A percentile compares a stretch with the other conserved stretches of the same genome.
phyloP scores from a whole-genome alignment of 2,888 invertebrate genomes.

The Acleris sparsana region DNA sequence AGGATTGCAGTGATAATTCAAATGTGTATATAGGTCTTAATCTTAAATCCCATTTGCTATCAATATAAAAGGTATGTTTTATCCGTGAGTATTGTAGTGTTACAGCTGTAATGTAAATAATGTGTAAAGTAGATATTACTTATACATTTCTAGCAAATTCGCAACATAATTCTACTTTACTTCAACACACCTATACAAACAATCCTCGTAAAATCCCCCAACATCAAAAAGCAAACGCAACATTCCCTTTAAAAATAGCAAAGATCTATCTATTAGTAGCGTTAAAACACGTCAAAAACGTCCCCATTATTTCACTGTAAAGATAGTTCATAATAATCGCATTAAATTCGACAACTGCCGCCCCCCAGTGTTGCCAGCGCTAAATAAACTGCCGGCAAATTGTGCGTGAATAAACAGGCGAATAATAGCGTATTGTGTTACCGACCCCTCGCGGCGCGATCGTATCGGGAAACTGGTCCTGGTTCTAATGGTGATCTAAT shows the following conservation, averaged over 20 bases:
- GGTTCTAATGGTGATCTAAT: constrained; percentile 30
- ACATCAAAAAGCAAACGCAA: not conserved
- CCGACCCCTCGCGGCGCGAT: constrained; percentile 44
- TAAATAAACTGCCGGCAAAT: constrained; percentile 78
- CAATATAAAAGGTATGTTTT: too few relatives aligned
- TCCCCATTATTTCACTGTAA: constrained; percentile 32
- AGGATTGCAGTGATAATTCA: too few relatives aligned
- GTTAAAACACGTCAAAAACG: constrained; percentile 35
- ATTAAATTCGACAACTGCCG: constrained; percentile 51
- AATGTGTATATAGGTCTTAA: too few relatives aligned
- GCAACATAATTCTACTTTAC: too few relatives aligned
- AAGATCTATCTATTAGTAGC: constrained; percentile 20
- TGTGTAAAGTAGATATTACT: too few relatives aligned
- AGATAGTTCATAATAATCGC: constrained; percentile 55
- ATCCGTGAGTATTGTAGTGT: too few relatives aligned
- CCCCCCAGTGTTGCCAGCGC: constrained; percentile 68
- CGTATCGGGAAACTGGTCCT: constrained; percentile 22
- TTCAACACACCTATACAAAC: too few relatives aligned
- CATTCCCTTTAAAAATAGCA: not conserved
- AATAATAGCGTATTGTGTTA: constrained; percentile 80
- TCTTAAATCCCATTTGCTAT: too few relatives aligned
- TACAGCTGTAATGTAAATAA: too few relatives aligned
- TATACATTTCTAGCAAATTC: too few relatives aligned
- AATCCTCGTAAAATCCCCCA: too few relatives aligned
- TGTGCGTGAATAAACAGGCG: constrained; percentile 80